These are phyloP conservation scores for Yponomeuta plumbellus DNA, from an alignment of 2,888 invertebrate species.

Conservation along the genomic window DNA sequence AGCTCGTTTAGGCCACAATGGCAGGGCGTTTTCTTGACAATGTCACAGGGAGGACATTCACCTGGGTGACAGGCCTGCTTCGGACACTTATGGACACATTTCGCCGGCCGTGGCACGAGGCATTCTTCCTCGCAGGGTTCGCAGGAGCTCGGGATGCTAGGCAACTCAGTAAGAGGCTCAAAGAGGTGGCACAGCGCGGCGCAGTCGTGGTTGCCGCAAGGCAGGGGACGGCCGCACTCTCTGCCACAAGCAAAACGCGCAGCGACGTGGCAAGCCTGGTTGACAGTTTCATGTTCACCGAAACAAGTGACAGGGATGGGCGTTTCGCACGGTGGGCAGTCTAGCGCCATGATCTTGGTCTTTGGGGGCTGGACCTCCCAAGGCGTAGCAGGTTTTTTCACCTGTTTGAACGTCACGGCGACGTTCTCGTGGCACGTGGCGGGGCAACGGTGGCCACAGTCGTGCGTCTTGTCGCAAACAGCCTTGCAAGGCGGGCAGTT, in stretches of 20 bases:
- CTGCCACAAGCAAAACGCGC: conserved; percentile 86
- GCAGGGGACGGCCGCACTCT: conserved; percentile 81
- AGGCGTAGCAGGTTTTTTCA: conserved; percentile 78
- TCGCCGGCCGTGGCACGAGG: conserved; percentile 78
- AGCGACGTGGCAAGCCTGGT: conserved; percentile 83
- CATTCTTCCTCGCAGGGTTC: conserved; percentile 75
- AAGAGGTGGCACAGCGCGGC: conserved; percentile 81
- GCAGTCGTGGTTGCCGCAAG: conserved; percentile 89
- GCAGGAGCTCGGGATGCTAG: conserved; percentile 66
- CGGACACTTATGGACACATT: conserved; percentile 85
- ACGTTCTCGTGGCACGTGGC: conserved; percentile 86
- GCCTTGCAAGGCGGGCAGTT: conserved; percentile 89
- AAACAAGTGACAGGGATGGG: conserved; percentile 84
- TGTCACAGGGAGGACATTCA: conserved; percentile 84
- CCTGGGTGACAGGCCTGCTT: conserved; percentile 82
- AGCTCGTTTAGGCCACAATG: conserved; percentile 88
- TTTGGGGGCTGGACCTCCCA: conserved; percentile 78
- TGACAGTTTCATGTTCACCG: conserved; percentile 82
- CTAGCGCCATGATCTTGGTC: conserved; percentile 70
- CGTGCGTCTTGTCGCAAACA: conserved; percentile 78
- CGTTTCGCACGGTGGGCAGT: conserved; percentile 84
- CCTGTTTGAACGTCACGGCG: conserved; percentile 76
- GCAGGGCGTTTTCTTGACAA: conserved; percentile 82
- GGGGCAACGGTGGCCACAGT: conserved; percentile 83
- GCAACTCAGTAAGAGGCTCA: conserved; percentile 39